A percentile compares a stretch with the other conserved stretches of the same genome.
Conservation (phyloP, 2,113 vertebrate species). For the Ornithorhynchus anatinus region DNA sequence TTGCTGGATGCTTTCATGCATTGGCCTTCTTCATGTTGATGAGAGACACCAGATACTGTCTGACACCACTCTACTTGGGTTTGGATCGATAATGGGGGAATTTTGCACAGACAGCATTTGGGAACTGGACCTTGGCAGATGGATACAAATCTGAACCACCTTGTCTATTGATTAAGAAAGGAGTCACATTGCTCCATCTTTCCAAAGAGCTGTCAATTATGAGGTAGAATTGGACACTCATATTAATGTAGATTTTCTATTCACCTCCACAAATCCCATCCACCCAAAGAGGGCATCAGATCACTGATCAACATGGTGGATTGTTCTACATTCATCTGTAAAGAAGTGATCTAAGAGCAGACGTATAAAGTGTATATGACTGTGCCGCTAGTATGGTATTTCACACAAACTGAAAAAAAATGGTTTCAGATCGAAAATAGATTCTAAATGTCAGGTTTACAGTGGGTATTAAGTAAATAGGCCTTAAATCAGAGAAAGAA, state of each 20-base stretch:
- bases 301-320: neutral
- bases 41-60: too few relatives aligned
- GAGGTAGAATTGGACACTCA: too few relatives aligned
- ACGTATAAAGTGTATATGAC: neutral
- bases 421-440: neutral
- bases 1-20: too few relatives aligned
- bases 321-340: neutral
- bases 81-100: too few relatives aligned
- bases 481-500: conserved; percentile 27
- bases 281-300: neutral
- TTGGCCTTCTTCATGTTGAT: too few relatives aligned
- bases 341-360: neutral
- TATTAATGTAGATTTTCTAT: neutral
- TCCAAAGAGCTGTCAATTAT: too few relatives aligned
- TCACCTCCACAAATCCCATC: neutral
- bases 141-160: too few relatives aligned
- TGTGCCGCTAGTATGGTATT: neutral
- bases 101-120: too few relatives aligned
- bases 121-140: too few relatives aligned
- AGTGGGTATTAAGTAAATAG: conserved; percentile 10
- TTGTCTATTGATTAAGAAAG: too few relatives aligned
- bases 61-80: too few relatives aligned
- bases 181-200: too few relatives aligned
- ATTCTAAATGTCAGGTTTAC: neutral
- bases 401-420: conserved; percentile 7